Evolutionary conservation across 2,888 invertebrate genomes (phyloP).

Genomic region (Mythimna albipuncta): DNA sequence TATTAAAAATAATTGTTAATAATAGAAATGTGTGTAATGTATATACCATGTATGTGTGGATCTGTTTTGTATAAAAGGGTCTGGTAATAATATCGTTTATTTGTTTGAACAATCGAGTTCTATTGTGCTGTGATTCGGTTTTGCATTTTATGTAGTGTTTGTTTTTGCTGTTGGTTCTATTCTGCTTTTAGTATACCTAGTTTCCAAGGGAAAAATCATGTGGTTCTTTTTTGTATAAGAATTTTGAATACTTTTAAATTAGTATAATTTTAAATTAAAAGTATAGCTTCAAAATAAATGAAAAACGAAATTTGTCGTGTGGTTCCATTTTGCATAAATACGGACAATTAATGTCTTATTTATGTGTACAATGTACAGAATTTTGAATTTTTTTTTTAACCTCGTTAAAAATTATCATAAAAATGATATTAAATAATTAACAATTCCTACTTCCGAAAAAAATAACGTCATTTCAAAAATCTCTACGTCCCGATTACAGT

Average conservation of each 20-base stretch:
- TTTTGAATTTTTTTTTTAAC: no score
- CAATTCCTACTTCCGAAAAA: no score
- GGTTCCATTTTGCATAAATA: conserved; percentile 4
- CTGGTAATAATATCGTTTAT: not conserved
- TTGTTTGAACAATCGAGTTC: conserved; percentile 2
- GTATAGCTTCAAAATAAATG: not conserved
- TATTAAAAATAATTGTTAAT: conserved; percentile 1
- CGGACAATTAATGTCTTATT: no score
- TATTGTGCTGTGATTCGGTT: not conserved
- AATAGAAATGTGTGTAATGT: conserved; percentile 9
- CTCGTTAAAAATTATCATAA: no score
- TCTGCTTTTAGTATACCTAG: not conserved
- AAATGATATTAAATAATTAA: no score
- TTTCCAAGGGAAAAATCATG: not conserved
- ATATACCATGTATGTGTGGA: conserved; percentile 1
- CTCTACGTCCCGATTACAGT: no score
- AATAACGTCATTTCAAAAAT: no score
- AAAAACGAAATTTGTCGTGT: conserved; percentile 1
- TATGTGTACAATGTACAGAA: no score
- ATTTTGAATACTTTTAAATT: not conserved
- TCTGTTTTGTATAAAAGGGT: not conserved
- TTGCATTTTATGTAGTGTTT: not conserved
- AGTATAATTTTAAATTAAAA: no score
- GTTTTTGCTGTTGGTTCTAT: not conserved
- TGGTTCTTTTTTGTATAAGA: not conserved